phyloP scores from a whole-genome alignment of 2,888 invertebrate genomes.

The Troglohyphantes excavatus region DNA sequence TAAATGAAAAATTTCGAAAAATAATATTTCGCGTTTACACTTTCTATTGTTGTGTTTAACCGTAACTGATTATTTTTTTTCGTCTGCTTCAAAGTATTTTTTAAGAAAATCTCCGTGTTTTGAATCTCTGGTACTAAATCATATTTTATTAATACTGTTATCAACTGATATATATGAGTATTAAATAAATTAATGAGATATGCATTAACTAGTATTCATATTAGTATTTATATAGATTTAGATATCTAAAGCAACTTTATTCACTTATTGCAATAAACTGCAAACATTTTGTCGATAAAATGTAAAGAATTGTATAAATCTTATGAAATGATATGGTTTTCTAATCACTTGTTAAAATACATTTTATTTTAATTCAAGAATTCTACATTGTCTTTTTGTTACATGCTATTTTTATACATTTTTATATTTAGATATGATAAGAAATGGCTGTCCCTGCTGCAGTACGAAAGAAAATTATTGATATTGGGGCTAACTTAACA shows the following conservation, averaged over 20 bases:
- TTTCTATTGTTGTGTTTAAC: constrained; percentile 2
- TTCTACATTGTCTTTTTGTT: too few species aligned
- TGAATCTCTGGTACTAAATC: background rate
- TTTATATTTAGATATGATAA: background rate
- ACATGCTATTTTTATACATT: background rate
- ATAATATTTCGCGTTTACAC: too few species aligned
- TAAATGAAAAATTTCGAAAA: too few species aligned
- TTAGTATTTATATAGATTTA: too few species aligned
- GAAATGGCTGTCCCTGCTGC: constrained; percentile 58
- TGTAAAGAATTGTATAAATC: background rate
- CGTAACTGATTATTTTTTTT: constrained; percentile 28
- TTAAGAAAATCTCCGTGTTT: background rate
- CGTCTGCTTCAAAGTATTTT: constrained; percentile 51
- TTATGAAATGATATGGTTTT: background rate
- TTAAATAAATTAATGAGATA: too few species aligned
- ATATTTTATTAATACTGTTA: background rate
- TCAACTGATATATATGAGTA: too few species aligned
- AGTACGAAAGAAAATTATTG: constrained; percentile 82
- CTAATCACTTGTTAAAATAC: background rate
- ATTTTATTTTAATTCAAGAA: background rate
- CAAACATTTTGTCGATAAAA: background rate
- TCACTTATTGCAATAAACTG: too few species aligned
- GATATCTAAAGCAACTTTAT: too few species aligned
- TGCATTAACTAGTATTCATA: too few species aligned
- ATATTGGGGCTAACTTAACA: constrained; percentile 94